Evolutionary conservation across 1,140 invertebrate genomes (phyloP), one percentile per base, ranked within the genome.

Genomic region (Choristoneura fumiferana): DNA sequence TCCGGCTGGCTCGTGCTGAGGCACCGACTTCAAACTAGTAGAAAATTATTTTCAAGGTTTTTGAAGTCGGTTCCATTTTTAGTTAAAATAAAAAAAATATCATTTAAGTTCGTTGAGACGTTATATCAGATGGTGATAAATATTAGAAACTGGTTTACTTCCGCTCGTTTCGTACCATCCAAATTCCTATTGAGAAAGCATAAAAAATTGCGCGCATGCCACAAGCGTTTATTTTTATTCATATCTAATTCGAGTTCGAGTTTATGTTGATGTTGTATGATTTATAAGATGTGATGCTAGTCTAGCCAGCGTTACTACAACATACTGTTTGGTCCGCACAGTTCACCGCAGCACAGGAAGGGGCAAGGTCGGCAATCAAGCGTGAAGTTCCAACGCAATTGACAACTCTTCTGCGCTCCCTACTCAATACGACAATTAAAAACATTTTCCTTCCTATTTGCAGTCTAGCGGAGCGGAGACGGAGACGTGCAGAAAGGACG

Each of bases 361-460:
- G 74, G 76, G 75, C 82, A 87, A 87, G 84, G 82, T 84, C 81
- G 76, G 84, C 80, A 65, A 61, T 73, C 78, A 79, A 80, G 67
- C 82, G 79, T 87, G 73, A 87, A 84, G 76, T 77, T 84, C 77
- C 80, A 75, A 67, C 76, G 73, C 75, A 63, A 82, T 79, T 81
- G 73, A 81, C 78, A 78, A 73, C 60, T 62, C 39, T 57, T 62
- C n/a, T 49, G 43, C 22, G 18, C 18, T 18, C 18, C 18, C 10
- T 29, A 6, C 22, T 29, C 6, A 3, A 29, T 29, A 29, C 22
- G 22, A 29, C 6, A 29, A 29, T 29, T 29, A 29, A 2, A 3
- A 3, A 29, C 22, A 29, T 6, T 29, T 29, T 29, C 22, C 22
- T 29, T 29, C 6, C 22, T 29, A 29, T 29, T 29, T 29, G 22